These are phyloP conservation scores for Helostoma temminkii DNA, from an alignment of 2,797 vertebrate species.

Conservation along the genomic window DNA sequence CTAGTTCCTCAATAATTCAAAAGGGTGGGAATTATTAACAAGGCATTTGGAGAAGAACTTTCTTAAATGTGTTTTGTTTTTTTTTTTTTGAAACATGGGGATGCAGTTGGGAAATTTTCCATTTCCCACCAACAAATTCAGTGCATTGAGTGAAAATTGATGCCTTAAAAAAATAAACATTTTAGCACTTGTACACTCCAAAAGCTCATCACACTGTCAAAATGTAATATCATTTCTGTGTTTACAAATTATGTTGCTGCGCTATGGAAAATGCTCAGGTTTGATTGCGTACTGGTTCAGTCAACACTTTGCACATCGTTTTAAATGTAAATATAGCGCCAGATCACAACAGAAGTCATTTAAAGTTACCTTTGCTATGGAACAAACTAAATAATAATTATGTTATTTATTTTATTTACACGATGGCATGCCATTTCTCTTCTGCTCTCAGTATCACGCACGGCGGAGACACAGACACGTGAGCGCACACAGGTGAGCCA, in stretches of 20 bases:
- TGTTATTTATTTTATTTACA: too few species aligned
- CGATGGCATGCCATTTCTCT: too few species aligned
- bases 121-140: constrained; percentile 18
- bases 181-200: background rate
- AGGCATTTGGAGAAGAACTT: constrained; percentile 66
- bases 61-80: constrained; percentile 52
- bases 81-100: background rate
- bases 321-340: too few species aligned
- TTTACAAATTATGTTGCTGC: background rate
- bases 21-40: constrained; percentile 74
- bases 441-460: too few species aligned
- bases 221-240: background rate
- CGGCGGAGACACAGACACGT: too few species aligned
- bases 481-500: too few species aligned
- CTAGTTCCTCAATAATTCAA: constrained; percentile 77
- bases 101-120: constrained; percentile 1
- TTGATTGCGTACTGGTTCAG: background rate
- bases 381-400: too few species aligned
- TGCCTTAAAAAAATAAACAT: background rate
- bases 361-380: too few species aligned
- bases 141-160: constrained; percentile 20
- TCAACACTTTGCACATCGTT: background rate
- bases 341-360: too few species aligned
- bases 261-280: too few species aligned
- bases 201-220: background rate